A percentile compares a stretch with the other conserved stretches of the same genome.
phyloP scores from a whole-genome alignment of 2,797 vertebrate species.

The Enteromius treurensis region DNA sequence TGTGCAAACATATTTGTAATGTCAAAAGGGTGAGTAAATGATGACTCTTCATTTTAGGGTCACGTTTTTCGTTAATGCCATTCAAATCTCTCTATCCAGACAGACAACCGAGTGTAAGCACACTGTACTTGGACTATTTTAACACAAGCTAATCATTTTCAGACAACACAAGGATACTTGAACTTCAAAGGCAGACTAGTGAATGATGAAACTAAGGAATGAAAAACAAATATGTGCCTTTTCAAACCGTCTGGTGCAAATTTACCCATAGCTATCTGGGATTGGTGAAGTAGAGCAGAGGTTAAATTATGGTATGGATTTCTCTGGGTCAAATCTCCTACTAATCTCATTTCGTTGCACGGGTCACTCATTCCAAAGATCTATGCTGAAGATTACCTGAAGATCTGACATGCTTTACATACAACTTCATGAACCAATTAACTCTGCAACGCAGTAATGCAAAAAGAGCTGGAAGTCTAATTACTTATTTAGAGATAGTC shows the following conservation, averaged over 20 bases:
- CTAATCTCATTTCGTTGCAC: constrained; percentile 66
- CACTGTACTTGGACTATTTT: constrained; percentile 1
- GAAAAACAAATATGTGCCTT: constrained; percentile 60
- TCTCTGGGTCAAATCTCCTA: constrained; percentile 68
- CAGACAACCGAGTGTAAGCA: not conserved
- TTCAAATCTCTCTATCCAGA: not conserved
- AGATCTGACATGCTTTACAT: constrained; percentile 49
- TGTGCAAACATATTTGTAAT: not conserved
- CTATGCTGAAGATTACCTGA: constrained; percentile 41
- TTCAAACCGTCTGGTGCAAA: constrained; percentile 69
- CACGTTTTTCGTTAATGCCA: not conserved
- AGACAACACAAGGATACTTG: constrained; percentile 63
- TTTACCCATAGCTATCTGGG: constrained; percentile 70
- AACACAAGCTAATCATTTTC: constrained; percentile 51
- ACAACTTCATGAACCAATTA: constrained; percentile 17
- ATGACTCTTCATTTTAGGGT: not conserved
- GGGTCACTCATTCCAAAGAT: constrained; percentile 58
- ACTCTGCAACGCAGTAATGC: not conserved
- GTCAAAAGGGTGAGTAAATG: not conserved
- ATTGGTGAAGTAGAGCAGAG: constrained; percentile 69
- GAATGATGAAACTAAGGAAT: constrained; percentile 33
- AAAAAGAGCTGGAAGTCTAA: not conserved
- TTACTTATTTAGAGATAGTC: constrained; percentile 28
- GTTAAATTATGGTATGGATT: constrained; percentile 75
- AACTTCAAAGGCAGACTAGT: constrained; percentile 11